Evolutionary conservation across 1,140 invertebrate genomes (phyloP).

Genomic region (Scaptomyza graminum): DNA sequence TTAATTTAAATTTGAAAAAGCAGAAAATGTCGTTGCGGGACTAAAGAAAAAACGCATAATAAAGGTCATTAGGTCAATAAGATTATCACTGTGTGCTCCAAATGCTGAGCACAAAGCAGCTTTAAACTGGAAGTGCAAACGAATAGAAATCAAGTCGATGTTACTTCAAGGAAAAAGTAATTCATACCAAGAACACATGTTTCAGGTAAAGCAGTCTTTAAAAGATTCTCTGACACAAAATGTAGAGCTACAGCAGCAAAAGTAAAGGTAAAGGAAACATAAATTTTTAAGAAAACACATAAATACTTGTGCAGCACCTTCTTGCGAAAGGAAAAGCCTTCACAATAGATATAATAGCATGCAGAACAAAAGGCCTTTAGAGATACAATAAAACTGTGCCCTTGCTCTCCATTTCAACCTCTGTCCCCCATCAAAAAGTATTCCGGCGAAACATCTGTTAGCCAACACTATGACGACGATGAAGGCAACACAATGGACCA

Average conservation of each 20-base stretch:
- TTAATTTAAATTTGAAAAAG: background rate
- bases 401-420: background rate
- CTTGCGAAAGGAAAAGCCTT: background rate
- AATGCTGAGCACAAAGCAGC: background rate
- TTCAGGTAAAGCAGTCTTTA: background rate
- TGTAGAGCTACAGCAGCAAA: too few relatives aligned
- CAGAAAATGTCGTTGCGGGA: background rate
- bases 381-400: background rate
- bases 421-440: too few relatives aligned
- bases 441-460: slow-evolving; percentile 24
- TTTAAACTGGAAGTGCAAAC: too few relatives aligned
- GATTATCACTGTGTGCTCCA: too few relatives aligned
- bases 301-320: background rate
- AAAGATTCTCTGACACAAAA: background rate
- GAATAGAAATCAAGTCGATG: too few relatives aligned
- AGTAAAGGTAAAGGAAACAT: background rate
- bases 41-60: background rate
- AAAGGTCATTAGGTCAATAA: background rate
- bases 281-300: background rate
- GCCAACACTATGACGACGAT: background rate
- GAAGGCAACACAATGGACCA: slow-evolving; percentile 41
- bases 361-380: background rate
- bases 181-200: too few relatives aligned
- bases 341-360: background rate
- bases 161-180: too few relatives aligned